phyloP scores from a whole-genome alignment of 2,888 invertebrate genomes.

The Conchocele bisecta region DNA sequence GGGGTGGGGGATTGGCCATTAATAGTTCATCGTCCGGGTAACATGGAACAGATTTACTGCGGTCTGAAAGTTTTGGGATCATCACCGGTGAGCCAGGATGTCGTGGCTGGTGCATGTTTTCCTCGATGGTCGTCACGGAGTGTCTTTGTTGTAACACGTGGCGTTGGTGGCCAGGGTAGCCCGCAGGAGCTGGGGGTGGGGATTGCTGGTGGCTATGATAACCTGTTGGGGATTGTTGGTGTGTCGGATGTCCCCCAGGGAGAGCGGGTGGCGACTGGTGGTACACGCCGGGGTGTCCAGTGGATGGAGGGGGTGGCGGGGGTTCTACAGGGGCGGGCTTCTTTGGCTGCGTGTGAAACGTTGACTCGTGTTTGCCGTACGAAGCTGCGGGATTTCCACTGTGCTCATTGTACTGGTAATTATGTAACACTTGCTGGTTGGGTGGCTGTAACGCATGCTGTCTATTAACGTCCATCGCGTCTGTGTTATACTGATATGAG shows the following conservation, averaged over 20 bases:
- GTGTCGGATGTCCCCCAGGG: slow-evolving; percentile 9
- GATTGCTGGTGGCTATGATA: neutral
- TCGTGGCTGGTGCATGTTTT: slow-evolving; percentile 12
- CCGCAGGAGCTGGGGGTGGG: slow-evolving; percentile 20
- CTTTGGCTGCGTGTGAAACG: slow-evolving; percentile 45
- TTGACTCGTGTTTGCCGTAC: slow-evolving; percentile 56
- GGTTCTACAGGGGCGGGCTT: slow-evolving; percentile 33
- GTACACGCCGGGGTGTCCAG: neutral
- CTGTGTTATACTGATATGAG: neutral
- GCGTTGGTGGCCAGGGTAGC: slow-evolving; percentile 32
- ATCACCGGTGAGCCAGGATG: slow-evolving; percentile 21
- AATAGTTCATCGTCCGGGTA: slow-evolving; percentile 37
- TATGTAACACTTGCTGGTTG: slow-evolving; percentile 27
- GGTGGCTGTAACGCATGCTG: too few species aligned
- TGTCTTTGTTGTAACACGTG: slow-evolving; percentile 49
- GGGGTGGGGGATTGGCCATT: slow-evolving; percentile 62
- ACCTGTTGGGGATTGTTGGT: neutral
- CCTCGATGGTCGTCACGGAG: slow-evolving; percentile 32
- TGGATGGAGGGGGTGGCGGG: slow-evolving; percentile 47
- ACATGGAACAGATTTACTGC: slow-evolving; percentile 53
- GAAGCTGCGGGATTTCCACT: slow-evolving; percentile 44
- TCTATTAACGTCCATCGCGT: too few species aligned
- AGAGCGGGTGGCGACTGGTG: too few species aligned
- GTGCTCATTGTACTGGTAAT: slow-evolving; percentile 32
- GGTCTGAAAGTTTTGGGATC: slow-evolving; percentile 38